Evolutionary conservation across 2,888 invertebrate genomes (phyloP), one percentile per base, ranked within the genome.

Genomic region (Conus canariensis): DNA sequence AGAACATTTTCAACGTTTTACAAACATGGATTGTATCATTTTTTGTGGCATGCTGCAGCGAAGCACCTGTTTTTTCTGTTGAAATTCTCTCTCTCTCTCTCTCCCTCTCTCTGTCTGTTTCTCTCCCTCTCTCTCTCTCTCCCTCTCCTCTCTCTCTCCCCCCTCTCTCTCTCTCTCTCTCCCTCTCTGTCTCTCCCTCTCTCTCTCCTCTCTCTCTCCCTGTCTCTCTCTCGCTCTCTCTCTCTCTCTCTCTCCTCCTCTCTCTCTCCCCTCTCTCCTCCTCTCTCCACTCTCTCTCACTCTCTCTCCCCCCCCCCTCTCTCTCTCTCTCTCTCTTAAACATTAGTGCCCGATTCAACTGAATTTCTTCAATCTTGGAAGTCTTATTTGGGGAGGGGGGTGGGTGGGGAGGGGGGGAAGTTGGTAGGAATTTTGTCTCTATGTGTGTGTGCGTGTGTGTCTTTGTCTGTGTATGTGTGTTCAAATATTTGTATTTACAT

Each of bases 121-220:
- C 70, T 70, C 70, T 70, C 70, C 14, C 70, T 70, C 70, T 70
- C 70, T 70, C 70, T 70, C 70, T 70, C 1, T 70, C 70, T 70
- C 70, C 19, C 8, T 7, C 8, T 8, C 7, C 70, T 70, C 70
- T 64, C 60, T 70, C 70, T 70, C 19, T 70, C 19, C 5, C 19
- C 16, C 19, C 22, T 70, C 64, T 64, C 64, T 64, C 64, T 64
- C 64, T 64, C 12, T 64, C 64, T 64, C 70, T 70, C 70, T 70
- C 70, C 6, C 70, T 70, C 70, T 70, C 70, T 9, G n/a, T 70
- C 70, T 70, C 70, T 70, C 70, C 14, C 70, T 70, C 70, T 70
- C 70, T 70, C 70, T 70, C 70, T 70, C 67, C 67, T 70, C 67
- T 70, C 67, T 70, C 70, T 70, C 70, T 70, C 70, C 16, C 67